Evolutionary conservation across 2,888 invertebrate genomes (phyloP), one percentile per base, ranked within the genome.

Genomic region (Drosophila rellima): DNA sequence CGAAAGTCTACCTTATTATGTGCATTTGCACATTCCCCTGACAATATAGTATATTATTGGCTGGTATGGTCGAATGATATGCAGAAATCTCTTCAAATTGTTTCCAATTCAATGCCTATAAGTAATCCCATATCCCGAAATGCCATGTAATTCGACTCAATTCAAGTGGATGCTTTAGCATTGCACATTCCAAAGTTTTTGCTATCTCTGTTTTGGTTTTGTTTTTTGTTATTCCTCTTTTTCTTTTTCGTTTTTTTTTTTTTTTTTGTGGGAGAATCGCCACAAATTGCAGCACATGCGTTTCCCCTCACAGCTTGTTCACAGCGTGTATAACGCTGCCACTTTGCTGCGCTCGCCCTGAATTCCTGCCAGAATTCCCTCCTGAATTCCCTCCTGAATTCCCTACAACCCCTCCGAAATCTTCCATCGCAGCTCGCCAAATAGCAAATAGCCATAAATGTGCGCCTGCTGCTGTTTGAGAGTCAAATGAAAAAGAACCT

Each of bases 401-500:
- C 31, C 3, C 11, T 2, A 15, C 7, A 8, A 11, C 23, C 13
- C n/a, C 13, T 13, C 44, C 35, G 20, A 20, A 20, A 13, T 3
- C 47, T 13, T 26, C 39, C 33, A 17, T 48, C 48, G 18, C 20
- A 33, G 31, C 48, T 62, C 47, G 40, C 54, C 72, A 73, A 81
- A 79, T 70, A 68, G 68, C 70, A 75, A 70, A 82, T 82, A 70
- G 82, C 83, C 80, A 69, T 74, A 85, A 82, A 82, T 76, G 80
- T 86, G 73, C 68, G 86, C 69, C 69, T 68, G 70, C 69, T 78
- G 67, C 66, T 75, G 39, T 37, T 35, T 29, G 57, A 18, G 47
- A 23, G 17, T 20, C 47, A 47, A 51, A 39, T 33, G 44, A 39
- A 52, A 50, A 47, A 45, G 52, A 66, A 51, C 70, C 75, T 74